Evolutionary conservation across 2,888 invertebrate species (phyloP), one percentile per base, ranked within the genome.

Genomic region (Linnaemya tessellans): DNA sequence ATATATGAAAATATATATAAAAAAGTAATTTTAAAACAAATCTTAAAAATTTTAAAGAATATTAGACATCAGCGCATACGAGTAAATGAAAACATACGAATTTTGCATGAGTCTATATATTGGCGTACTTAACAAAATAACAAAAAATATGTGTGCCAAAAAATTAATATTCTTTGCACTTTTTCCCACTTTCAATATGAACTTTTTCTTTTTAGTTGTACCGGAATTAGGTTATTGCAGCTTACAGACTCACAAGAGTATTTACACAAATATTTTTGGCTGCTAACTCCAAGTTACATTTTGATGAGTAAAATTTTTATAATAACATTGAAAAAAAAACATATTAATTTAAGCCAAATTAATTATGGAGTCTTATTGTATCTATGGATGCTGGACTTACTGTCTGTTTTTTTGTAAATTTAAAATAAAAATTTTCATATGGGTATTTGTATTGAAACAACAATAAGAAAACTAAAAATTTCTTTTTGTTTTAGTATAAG

Each of bases 31-130:
- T 60, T 38, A 1, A 67, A 30, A 35, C 9, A n/a, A 20, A n/a
- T 8, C 41, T 58, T 65, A 3, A 58, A 15, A 46, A 46, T 3
- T 46, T 71, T 73, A 54, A 46, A 15, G 9, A 65, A 60, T 58
- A 49, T 49, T 60, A 70, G 73, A 67, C 38, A 43, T 51, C 49
- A 22, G 43, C 73, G n/a, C n/a, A n/a, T n/a, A n/a, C n/a, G 79
- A 71, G 56, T 68, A 38, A 56, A 74, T 49, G 60, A 38, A 49
- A 68, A 54, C 56, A 81, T 78, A 78, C 73, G 51, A 41, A 71
- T 56, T 74, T 78, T 49, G 56, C 64, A 73, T 41, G 56, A 70
- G 41, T 74, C 71, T 62, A 54, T 75, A 71, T 75, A 80, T 41
- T 62, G 70, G 56, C 49, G 58, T 46, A 73, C 58, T 71, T 54